Conservation (phyloP, 2,113 vertebrate species). For the Xyrauchen texanus region DNA sequence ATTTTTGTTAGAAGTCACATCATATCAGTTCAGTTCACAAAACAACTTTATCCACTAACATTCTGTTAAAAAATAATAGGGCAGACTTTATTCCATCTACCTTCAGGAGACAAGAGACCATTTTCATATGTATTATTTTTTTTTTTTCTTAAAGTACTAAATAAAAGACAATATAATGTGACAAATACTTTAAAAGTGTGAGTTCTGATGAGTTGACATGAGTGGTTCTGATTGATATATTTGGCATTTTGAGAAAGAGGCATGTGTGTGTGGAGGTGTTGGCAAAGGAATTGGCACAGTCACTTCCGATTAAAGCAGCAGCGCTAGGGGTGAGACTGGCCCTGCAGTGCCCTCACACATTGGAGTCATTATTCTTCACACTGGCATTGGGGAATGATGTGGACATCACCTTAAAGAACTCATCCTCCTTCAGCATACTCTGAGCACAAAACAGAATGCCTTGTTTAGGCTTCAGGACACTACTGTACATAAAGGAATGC, state of each 20-base stretch:
- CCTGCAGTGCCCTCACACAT: conserved; percentile 73
- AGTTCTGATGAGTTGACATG: neutral
- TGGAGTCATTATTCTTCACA: conserved; percentile 90
- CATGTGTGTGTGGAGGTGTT: conserved; percentile 4
- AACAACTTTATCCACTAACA: neutral
- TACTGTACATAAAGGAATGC: neutral
- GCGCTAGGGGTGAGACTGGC: conserved; percentile 13
- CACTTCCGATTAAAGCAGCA: conserved; percentile 66
- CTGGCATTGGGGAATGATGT: conserved; percentile 85
- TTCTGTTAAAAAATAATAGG: neutral
- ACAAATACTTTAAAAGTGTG: too few relatives aligned
- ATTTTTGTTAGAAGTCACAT: neutral
- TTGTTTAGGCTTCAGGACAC: neutral
- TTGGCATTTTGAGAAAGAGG: conserved; percentile 20
- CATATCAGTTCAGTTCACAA: neutral
- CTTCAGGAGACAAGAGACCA: neutral
- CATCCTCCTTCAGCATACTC: conserved; percentile 98
- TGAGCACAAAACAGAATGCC: conserved; percentile 60
- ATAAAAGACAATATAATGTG: conserved; percentile 14
- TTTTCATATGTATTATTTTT: neutral
- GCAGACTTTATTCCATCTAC: neutral
- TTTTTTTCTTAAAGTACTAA: neutral
- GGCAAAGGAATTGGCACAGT: conserved; percentile 55
- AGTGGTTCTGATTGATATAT: conserved; percentile 26
- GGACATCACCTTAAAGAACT: conserved; percentile 89